A percentile compares a stretch with the other conserved stretches of the same genome.
Conservation (phyloP, 1,140 invertebrate genomes). For the Drosophila obscura region DNA sequence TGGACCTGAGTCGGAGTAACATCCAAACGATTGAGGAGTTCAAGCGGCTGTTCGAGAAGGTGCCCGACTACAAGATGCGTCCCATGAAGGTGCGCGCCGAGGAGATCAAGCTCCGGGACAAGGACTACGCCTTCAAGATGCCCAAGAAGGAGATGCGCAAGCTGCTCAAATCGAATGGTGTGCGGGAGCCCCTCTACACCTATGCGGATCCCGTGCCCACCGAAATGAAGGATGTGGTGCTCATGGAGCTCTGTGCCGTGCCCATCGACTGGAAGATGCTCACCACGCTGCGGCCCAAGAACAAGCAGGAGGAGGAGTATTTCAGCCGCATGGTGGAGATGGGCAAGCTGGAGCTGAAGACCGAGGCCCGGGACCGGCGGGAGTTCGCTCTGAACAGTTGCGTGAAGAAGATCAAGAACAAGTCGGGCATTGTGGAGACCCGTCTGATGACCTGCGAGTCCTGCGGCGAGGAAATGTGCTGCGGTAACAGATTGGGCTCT, state of each 20-base stretch:
- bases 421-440: conserved; percentile 91
- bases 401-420: conserved; percentile 90
- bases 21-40: conserved; percentile 92
- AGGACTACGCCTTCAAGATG: conserved; percentile 85
- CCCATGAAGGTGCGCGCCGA: conserved; percentile 90
- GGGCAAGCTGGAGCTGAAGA: conserved; percentile 90
- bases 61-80: conserved; percentile 95
- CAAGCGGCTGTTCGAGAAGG: conserved; percentile 91
- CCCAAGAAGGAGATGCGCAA: conserved; percentile 78
- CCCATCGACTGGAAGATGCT: conserved; percentile 97
- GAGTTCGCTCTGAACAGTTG: conserved; percentile 86
- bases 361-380: conserved; percentile 87
- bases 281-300: conserved; percentile 92
- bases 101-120: conserved; percentile 88
- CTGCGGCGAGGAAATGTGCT: conserved; percentile 94
- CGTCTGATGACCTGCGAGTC: conserved; percentile 89
- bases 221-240: conserved; percentile 89
- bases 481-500: conserved; percentile 84
- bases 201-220: conserved; percentile 92
- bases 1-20: conserved; percentile 92
- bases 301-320: conserved; percentile 93
- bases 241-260: conserved; percentile 92
- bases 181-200: conserved; percentile 71
- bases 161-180: conserved; percentile 68
- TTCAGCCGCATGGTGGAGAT: conserved; percentile 93